Base-by-base conservation (phyloP, 2,888 invertebrate species). In the Branchellion lobata region DNA sequence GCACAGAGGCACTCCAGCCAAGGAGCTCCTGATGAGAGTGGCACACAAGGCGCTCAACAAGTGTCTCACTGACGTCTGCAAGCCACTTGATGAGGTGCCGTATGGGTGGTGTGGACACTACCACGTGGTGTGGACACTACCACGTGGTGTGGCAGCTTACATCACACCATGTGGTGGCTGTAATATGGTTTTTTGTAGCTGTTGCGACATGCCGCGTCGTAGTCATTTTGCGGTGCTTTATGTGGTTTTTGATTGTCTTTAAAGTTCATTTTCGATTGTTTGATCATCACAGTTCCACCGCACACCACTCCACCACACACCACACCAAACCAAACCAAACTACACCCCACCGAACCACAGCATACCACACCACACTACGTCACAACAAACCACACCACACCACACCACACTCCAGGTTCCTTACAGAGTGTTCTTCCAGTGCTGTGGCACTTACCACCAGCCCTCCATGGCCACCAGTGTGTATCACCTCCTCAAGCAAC, bases 381-480 rank as follows among this genome's bases (percentile, higher is more conserved):
- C n/a, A n/a, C n/a, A n/a, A n/a, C n/a, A n/a, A n/a, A n/a, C n/a
- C n/a, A n/a, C n/a, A n/a, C n/a, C n/a, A n/a, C n/a, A n/a, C n/a
- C n/a, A n/a, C n/a, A n/a, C n/a, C n/a, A n/a, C n/a, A n/a, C 40
- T 68, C 24, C 47, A 79, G 79, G 31, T 75, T 2, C 75, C 75
- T 29, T 79, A 75, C 68, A 61, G 51, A 33, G 74, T 79, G 34
- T 75, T 79, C 33, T 75, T 79, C 75, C 74, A 79, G 29, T 68
- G 74, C 11, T 79, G 79, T 40, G 57, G 75, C 36, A 36, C 61
- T 18, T 79, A 79, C 40, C 51, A 68, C 47, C 33, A 68, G 33
- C 79, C 79, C 18, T 33, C 21, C 18, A 40, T 75, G 40, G 79
- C 79, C 29, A 29, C 61, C n/a, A 51, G 75, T 36, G 75, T 75